Evolutionary conservation across 2,113 vertebrate genomes (phyloP), one percentile per base, ranked within the genome.

Genomic region (Ochotona princeps): DNA sequence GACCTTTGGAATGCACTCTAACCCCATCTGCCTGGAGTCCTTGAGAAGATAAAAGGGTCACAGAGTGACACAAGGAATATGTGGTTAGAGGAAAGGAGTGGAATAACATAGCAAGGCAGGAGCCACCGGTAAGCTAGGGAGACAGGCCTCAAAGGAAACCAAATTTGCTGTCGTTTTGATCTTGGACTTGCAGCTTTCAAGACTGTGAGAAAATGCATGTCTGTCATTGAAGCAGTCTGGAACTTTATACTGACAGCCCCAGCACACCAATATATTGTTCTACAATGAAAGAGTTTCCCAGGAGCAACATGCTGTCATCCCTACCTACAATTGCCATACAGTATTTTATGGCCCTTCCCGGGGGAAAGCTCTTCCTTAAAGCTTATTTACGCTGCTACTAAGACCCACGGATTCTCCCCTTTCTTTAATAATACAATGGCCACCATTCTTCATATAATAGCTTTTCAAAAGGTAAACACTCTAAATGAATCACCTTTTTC

Each of bases 401-500:
- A 30, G 69, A 30, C 44, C 17, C 12, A 72, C 84, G 38, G 0
- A 30, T 57, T 65, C 38, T 51, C 38, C 47, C 70, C 44, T 35
- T 73, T 70, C 54, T n/a, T 87, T 51, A 38, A 10, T 54, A 67
- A 73, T 49, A 38, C 70, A 66, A 90, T 54, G 87, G 63, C 63
- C 67, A 67, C 86, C 38, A 15, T 87, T 61, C 79, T 28, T 44
- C 25, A 26, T 35, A 5, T 32, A 51, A 86, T 13, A 83, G 25
- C 83, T 90, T 87, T 87, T 51, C 91, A 90, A 57, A 60, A 94
- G 90, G 57, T 66, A 81, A 79, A 72, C 82, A 51, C 54, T 90
- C 67, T 78, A 83, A 72, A 75, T 87, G 89, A 91, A 83, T 80
- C 91, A 69, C 32, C 30, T 18, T 74, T 72, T 81, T 74, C 6